Percentiles rank a stretch among this genome's conserved stretches.
phyloP scores from a whole-genome alignment of 2,888 invertebrate species.

The Sacculina carcini region DNA sequence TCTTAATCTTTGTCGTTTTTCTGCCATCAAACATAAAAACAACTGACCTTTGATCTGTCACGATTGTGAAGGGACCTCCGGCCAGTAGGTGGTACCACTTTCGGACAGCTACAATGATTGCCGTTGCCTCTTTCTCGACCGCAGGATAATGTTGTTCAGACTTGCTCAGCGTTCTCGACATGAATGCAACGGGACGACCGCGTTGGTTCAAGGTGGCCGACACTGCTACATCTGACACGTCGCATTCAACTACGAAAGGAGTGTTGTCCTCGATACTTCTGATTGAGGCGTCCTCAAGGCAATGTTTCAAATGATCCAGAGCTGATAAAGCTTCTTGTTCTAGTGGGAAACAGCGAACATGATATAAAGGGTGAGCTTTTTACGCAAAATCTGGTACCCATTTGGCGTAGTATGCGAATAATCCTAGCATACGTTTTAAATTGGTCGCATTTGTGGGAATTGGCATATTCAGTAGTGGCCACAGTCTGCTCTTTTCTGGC shows the following conservation, averaged over 20 bases:
- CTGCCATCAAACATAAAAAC: no score
- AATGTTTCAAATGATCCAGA: background rate
- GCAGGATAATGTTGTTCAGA: no score
- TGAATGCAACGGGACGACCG: background rate
- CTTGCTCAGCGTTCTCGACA: background rate
- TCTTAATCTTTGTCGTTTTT: no score
- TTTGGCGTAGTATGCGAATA: background rate
- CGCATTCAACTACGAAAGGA: background rate
- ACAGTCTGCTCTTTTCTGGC: background rate
- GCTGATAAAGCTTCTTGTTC: background rate
- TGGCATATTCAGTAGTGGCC: no score
- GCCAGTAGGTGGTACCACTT: background rate
- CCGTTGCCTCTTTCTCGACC: constrained; percentile 1
- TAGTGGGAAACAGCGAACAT: no score
- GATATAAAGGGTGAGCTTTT: background rate
- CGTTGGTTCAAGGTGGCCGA: no score
- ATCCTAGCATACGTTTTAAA: no score
- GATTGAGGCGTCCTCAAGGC: no score
- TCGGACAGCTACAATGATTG: constrained; percentile 3
- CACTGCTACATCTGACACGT: no score
- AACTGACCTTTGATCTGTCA: constrained; percentile 12
- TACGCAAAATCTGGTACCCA: background rate
- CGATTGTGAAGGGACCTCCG: constrained; percentile 10
- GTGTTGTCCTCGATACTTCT: background rate
- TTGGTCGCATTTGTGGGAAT: no score